phyloP scores from a whole-genome alignment of 2,888 invertebrate species.

The Dasysyrphus tricinctus region DNA sequence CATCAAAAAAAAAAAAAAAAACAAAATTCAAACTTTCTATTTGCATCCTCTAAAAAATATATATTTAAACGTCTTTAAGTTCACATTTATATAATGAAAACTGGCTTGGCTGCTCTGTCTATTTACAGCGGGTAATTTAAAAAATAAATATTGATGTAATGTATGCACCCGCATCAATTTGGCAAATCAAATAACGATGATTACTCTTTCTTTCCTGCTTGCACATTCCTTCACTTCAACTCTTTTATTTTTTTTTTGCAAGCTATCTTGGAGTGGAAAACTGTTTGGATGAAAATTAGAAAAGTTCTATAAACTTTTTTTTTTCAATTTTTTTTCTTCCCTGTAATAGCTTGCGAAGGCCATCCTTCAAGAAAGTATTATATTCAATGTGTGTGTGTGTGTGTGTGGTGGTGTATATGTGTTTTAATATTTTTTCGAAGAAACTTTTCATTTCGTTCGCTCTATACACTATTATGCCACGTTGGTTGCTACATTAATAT shows the following conservation, averaged over 20 bases:
- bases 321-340: neutral
- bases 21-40: constrained; percentile 6
- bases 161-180: constrained; percentile 70
- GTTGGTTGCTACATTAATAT: constrained; percentile 25
- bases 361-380: constrained; percentile 7
- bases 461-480: neutral
- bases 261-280: constrained; percentile 1
- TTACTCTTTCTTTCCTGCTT: constrained; percentile 44
- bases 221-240: constrained; percentile 15
- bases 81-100: neutral
- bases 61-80: neutral
- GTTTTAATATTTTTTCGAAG: neutral
- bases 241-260: neutral
- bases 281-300: constrained; percentile 28
- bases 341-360: neutral
- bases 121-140: constrained; percentile 59
- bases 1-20: too few relatives aligned
- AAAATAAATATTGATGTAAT: constrained; percentile 62
- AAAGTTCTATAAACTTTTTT: constrained; percentile 28
- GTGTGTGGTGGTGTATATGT: neutral
- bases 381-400: neutral
- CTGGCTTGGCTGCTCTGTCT: neutral
- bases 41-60: constrained; percentile 2
- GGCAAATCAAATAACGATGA: constrained; percentile 65
- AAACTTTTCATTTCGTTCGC: constrained; percentile 27